Conservation (phyloP, 2,797 vertebrate species). For the Smutsia gigantea region DNA sequence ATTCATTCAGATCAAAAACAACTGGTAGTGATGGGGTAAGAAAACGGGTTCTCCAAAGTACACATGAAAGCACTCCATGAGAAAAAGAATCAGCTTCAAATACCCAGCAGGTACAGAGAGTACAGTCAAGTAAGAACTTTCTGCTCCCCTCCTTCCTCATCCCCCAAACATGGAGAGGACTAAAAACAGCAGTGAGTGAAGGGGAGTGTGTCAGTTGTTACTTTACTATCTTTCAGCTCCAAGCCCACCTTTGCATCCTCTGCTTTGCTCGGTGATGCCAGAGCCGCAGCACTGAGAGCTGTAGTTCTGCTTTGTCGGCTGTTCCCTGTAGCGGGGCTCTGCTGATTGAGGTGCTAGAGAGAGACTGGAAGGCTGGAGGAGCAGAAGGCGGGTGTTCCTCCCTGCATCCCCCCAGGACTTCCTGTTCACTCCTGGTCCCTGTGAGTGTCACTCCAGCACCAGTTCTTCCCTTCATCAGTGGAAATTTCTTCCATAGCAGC, state of each 20-base stretch:
- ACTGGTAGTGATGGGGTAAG: not conserved
- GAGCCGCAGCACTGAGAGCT: not conserved
- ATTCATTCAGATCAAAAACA: constrained; percentile 45
- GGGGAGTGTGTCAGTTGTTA: too few species aligned
- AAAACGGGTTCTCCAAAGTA: not conserved
- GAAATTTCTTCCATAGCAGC: not conserved
- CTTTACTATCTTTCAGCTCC: not conserved
- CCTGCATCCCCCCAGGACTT: not conserved
- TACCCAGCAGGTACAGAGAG: not conserved
- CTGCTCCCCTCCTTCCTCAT: not conserved
- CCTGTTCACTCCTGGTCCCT: not conserved
- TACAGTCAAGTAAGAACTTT: not conserved
- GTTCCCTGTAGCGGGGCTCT: not conserved
- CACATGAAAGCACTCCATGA: not conserved
- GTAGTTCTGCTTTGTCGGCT: not conserved
- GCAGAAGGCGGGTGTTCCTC: not conserved
- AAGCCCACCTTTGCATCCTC: not conserved
- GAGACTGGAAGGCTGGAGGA: not conserved
- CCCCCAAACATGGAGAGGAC: not conserved
- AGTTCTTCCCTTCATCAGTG: not conserved
- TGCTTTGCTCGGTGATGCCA: not conserved
- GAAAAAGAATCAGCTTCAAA: not conserved
- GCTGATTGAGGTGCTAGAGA: not conserved
- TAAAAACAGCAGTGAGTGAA: not conserved
- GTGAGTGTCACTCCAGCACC: not conserved